Evolutionary conservation across 1,140 invertebrate species (phyloP).

Genomic region (Bombus soroeensis): DNA sequence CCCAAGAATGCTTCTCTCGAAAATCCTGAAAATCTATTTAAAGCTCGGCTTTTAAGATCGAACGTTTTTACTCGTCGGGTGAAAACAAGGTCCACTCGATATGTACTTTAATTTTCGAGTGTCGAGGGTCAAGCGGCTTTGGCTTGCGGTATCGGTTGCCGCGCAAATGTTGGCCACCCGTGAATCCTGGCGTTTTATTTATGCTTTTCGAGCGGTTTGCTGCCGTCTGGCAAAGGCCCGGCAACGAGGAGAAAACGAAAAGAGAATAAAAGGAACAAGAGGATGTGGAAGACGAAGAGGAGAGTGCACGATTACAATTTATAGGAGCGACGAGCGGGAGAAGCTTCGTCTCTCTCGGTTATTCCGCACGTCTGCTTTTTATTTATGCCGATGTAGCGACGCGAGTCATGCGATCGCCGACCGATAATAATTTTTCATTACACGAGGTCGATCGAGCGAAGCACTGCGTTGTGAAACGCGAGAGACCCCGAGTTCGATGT

Average conservation of each 20-base stretch:
- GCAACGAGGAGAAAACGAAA: not conserved
- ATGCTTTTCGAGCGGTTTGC: constrained; percentile 40
- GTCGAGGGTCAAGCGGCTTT: constrained; percentile 46
- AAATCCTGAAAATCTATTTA: constrained; percentile 27
- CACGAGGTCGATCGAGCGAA: constrained; percentile 34
- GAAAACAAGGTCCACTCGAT: constrained; percentile 15
- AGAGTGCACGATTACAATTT: constrained; percentile 59
- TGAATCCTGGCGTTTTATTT: constrained; percentile 56
- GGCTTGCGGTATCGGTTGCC: constrained; percentile 25
- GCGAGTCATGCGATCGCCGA: constrained; percentile 7
- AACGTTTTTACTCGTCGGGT: not conserved
- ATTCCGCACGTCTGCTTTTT: constrained; percentile 52
- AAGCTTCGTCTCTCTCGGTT: constrained; percentile 40
- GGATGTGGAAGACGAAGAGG: not conserved
- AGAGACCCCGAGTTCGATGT: not conserved
- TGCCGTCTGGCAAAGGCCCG: constrained; percentile 19
- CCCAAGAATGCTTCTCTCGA: not conserved
- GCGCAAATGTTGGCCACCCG: constrained; percentile 29
- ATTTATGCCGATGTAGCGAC: constrained; percentile 46
- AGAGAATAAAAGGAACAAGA: not conserved
- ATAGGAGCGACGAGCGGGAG: constrained; percentile 23
- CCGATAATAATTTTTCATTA: constrained; percentile 68
- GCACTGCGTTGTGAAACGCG: not conserved
- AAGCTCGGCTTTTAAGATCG: not conserved
- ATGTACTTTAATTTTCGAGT: constrained; percentile 19